Conservation (phyloP, 1,140 invertebrate species). For the Maconellicoccus hirsutus region DNA sequence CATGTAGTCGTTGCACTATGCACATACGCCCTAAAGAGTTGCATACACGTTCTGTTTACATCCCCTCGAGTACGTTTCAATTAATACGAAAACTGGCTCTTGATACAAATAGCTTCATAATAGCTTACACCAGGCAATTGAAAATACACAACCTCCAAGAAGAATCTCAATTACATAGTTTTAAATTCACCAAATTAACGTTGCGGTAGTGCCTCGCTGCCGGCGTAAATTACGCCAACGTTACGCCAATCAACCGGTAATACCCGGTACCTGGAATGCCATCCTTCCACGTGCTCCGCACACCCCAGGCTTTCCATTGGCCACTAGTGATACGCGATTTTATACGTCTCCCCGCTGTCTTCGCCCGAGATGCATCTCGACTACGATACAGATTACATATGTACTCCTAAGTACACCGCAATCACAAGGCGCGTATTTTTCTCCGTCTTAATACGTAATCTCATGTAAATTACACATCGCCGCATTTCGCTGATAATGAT, state of each 20-base stretch:
- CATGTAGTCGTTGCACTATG: not conserved
- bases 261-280: not conserved
- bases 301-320: too few species aligned
- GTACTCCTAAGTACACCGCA: too few species aligned
- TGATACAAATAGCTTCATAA: not conserved
- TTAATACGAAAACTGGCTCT: not conserved
- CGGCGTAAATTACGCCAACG: not conserved
- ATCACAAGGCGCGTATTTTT: too few species aligned
- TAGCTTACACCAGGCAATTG: not conserved
- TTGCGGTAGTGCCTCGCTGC: not conserved
- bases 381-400: too few species aligned
- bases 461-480: too few species aligned
- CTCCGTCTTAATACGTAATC: too few species aligned
- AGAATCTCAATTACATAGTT: not conserved
- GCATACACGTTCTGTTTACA: not conserved
- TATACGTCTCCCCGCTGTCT: too few species aligned
- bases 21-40: not conserved
- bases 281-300: not conserved
- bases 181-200: not conserved
- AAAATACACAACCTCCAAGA: not conserved
- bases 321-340: too few species aligned
- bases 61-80: not conserved
- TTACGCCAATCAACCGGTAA: not conserved
- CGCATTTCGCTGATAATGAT: too few species aligned
- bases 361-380: too few species aligned